These are phyloP conservation scores for Miniopterus natalensis DNA, from an alignment of 2,113 vertebrate genomes.

Conservation along the genomic window DNA sequence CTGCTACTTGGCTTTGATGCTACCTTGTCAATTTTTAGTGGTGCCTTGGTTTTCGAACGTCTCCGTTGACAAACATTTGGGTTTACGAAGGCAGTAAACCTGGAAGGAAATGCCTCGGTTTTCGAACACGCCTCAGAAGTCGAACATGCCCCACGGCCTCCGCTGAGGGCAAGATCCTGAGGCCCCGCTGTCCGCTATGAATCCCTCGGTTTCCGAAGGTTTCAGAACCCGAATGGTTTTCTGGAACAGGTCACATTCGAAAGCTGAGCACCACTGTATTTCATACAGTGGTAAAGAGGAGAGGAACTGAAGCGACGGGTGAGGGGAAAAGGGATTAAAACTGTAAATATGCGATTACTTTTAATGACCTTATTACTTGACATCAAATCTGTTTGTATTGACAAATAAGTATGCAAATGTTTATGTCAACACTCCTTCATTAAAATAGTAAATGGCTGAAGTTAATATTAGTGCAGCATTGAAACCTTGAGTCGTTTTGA, in stretches of 20 bases:
- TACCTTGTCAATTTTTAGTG: constrained; percentile 77
- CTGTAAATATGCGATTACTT: constrained; percentile 86
- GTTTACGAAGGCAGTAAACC: too few relatives aligned
- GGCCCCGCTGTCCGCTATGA: too few relatives aligned
- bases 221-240: too few relatives aligned
- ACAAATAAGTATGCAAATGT: constrained; percentile 85
- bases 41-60: too few relatives aligned
- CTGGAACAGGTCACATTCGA: too few relatives aligned
- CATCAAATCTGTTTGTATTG: constrained; percentile 84
- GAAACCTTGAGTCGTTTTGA: constrained; percentile 80
- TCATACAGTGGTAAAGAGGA: constrained; percentile 84
- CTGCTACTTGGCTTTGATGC: constrained; percentile 66
- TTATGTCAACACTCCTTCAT: constrained; percentile 84
- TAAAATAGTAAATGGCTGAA: constrained; percentile 79
- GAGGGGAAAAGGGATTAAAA: constrained; percentile 81
- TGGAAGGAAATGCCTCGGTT: too few relatives aligned
- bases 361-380: constrained; percentile 83
- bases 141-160: too few relatives aligned
- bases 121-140: too few relatives aligned
- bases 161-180: too few relatives aligned
- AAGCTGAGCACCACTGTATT: constrained; percentile 71
- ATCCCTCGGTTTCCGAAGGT: too few relatives aligned
- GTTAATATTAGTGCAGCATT: constrained; percentile 83
- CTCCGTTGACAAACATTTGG: too few relatives aligned
- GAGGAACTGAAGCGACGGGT: constrained; percentile 84